phyloP scores from a whole-genome alignment of 2,888 invertebrate species.

The Hypena proboscidalis region DNA sequence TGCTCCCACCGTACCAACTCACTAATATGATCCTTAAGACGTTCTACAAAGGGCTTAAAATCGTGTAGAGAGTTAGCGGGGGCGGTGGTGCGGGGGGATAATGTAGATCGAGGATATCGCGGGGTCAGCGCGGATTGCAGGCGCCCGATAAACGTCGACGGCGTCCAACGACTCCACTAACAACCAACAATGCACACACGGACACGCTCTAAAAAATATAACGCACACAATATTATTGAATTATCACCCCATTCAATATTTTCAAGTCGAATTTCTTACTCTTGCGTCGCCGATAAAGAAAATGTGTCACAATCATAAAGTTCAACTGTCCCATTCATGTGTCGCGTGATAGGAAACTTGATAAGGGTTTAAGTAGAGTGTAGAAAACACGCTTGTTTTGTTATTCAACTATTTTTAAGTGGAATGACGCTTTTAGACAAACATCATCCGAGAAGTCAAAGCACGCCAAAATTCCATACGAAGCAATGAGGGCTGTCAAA shows the following conservation, averaged over 20 bases:
- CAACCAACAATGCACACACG: conserved; percentile 50
- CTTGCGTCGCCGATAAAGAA: conserved; percentile 47
- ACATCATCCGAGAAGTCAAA: too few relatives aligned
- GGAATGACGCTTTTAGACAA: background rate
- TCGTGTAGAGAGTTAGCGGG: conserved; percentile 44
- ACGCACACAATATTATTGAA: conserved; percentile 43
- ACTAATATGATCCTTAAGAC: conserved; percentile 62
- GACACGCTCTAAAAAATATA: conserved; percentile 35
- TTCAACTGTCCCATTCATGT: conserved; percentile 60
- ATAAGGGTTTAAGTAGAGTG: conserved; percentile 63
- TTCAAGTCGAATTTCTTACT: conserved; percentile 45
- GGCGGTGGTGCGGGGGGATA: conserved; percentile 63
- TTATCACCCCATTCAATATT: conserved; percentile 46
- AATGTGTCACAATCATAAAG: conserved; percentile 54
- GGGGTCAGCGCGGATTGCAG: conserved; percentile 84
- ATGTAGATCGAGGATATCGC: conserved; percentile 82
- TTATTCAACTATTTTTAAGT: conserved; percentile 27
- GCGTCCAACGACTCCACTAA: conserved; percentile 61
- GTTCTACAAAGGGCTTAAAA: conserved; percentile 54
- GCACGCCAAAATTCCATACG: too few relatives aligned
- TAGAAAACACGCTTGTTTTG: conserved; percentile 59
- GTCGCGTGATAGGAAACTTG: conserved; percentile 64
- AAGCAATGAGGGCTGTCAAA: too few relatives aligned
- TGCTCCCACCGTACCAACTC: conserved; percentile 52
- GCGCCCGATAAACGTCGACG: conserved; percentile 78